These are phyloP conservation scores for Gadus macrocephalus DNA, from an alignment of 2,113 vertebrate genomes.

Conservation along the genomic window DNA sequence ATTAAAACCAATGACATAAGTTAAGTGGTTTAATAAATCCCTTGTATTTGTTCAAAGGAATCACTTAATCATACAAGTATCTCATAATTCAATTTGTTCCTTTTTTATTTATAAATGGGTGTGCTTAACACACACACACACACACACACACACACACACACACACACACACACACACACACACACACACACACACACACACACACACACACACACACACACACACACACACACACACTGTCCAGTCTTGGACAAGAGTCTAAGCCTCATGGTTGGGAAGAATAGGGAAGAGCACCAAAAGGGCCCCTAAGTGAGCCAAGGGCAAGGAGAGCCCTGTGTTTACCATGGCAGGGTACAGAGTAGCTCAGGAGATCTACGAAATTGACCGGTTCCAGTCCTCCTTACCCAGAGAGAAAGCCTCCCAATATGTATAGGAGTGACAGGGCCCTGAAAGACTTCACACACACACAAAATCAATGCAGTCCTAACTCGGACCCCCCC, in stretches of 20 bases:
- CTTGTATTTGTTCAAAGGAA: too few relatives aligned
- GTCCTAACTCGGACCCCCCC: not conserved
- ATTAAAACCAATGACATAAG: too few relatives aligned
- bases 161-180: not conserved
- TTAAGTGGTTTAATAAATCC: too few relatives aligned
- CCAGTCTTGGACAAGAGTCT: too few relatives aligned
- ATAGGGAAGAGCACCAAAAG: not conserved
- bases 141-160: not conserved
- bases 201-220: not conserved
- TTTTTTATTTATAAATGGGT: not conserved
- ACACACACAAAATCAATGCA: conserved; percentile 30
- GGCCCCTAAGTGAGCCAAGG: conserved; percentile 19
- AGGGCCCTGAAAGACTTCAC: conserved; percentile 39
- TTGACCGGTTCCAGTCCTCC: conserved; percentile 30
- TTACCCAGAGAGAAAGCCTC: conserved; percentile 11
- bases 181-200: not conserved
- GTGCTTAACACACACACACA: not conserved
- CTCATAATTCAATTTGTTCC: too few relatives aligned
- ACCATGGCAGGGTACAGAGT: conserved; percentile 40
- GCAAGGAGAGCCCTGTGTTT: conserved; percentile 55
- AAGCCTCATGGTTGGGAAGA: not conserved
- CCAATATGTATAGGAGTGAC: conserved; percentile 32
- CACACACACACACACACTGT: not conserved
- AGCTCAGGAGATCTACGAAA: conserved; percentile 36
- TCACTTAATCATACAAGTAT: too few relatives aligned